Conservation (phyloP, 2,797 vertebrate species). For the Trematomus bernacchii region DNA sequence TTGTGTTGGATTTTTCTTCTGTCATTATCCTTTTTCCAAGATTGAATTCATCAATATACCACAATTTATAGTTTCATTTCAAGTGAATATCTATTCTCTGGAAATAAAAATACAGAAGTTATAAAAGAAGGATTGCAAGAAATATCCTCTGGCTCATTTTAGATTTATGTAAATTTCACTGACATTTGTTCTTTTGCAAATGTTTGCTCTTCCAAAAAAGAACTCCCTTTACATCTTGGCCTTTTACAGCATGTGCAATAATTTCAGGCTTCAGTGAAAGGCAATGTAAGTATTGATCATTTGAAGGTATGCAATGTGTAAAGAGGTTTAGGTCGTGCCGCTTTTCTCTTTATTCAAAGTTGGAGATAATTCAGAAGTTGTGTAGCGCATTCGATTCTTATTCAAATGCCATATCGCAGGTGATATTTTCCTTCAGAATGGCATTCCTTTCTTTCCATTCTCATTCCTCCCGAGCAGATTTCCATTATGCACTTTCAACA, state of each 20-base stretch:
- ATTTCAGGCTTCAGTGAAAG: constrained; percentile 80
- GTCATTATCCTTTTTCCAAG: constrained; percentile 56
- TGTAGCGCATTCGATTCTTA: constrained; percentile 68
- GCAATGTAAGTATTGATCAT: constrained; percentile 71
- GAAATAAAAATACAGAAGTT: constrained; percentile 47
- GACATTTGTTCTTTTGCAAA: constrained; percentile 75
- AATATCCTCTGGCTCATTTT: constrained; percentile 49
- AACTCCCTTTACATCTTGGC: constrained; percentile 66
- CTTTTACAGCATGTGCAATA: constrained; percentile 77
- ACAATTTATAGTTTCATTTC: constrained; percentile 61
- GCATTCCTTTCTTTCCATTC: constrained; percentile 60
- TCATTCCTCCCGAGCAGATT: constrained; percentile 62
- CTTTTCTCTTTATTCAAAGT: constrained; percentile 69
- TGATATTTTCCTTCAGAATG: constrained; percentile 76
- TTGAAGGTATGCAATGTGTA: constrained; percentile 47
- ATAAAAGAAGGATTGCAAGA: constrained; percentile 42
- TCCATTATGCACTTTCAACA: constrained; percentile 66
- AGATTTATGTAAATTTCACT: constrained; percentile 73
- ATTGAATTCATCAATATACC: constrained; percentile 61
- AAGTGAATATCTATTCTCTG: constrained; percentile 43
- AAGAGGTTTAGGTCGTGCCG: constrained; percentile 54
- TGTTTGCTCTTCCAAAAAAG: constrained; percentile 70
- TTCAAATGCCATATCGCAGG: constrained; percentile 74
- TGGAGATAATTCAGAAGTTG: constrained; percentile 68
- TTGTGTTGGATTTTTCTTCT: constrained; percentile 68